Base-by-base conservation (phyloP, 2,113 vertebrate genomes). In the Atractosteus spatula region DNA sequence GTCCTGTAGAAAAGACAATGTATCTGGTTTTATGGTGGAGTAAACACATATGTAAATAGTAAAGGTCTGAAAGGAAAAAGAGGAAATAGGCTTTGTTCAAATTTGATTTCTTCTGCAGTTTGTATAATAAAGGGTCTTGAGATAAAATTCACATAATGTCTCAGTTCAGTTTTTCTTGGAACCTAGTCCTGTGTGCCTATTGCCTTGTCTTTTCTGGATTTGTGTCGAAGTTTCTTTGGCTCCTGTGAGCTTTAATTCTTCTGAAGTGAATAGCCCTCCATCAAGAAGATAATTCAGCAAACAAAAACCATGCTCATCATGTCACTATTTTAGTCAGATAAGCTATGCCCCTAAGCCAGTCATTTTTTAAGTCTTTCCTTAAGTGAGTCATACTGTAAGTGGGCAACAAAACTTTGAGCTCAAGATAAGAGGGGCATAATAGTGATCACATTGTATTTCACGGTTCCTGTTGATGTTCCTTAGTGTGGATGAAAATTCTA, bases 131-230 rank as follows among this genome's bases (percentile, higher is more conserved):
- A 63, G 55, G 41, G 29, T 71, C 66, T 71, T n/a, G 72, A 70
- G 54, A 47, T 47, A 47, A 44, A 47, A 55, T 14, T 66, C 62
- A 57, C 57, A 17, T 12, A 62, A n/a, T 76, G 74, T 73, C 70
- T 79, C 44, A 51, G 17, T 29, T 14, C 29, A 47, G 78, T 80
- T 82, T 67, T 13, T 82, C 62, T 78, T 75, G 76, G 81, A 80
- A 57, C 44, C 7, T 41, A 16, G 16, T 41, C 7, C 57, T n/a
- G 13, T 12, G 66, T 75, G 68, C 68, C 68, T 45, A 29, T 16
- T 7, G 71, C 56, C 61, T 56, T 59, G 41, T 55, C 64, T 66
- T 65, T 41, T 66, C 55, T 74, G 67, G 66, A 55, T 64, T 69
- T 68, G 79, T 67, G 68, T 64, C 42, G 29, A 69, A 56, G 62